Conservation (phyloP, 2,113 vertebrate genomes). For the Bubo scandiacus region DNA sequence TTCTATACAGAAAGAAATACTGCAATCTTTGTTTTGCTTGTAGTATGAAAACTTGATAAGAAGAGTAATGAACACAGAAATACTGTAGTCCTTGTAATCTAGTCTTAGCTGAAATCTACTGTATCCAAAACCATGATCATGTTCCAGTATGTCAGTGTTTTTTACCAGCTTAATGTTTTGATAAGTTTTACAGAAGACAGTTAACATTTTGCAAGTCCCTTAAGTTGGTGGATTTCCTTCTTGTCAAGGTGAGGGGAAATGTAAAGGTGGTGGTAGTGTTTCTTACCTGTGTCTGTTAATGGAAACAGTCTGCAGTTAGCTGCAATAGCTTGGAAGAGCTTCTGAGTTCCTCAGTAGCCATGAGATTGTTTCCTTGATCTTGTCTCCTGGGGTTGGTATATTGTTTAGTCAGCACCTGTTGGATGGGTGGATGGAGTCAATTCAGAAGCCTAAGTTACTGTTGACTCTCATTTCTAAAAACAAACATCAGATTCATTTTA, state of each 20-base stretch:
- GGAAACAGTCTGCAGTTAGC: neutral
- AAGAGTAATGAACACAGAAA: neutral
- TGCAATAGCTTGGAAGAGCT: neutral
- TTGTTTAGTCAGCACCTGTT: accelerated
- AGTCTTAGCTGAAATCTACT: neutral
- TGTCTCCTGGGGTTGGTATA: neutral
- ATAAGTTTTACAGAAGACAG: neutral
- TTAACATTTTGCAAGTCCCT: neutral
- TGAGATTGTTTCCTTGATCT: neutral
- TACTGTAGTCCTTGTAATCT: neutral
- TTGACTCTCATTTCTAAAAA: neutral
- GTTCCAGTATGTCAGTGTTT: neutral
- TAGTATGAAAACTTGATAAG: neutral
- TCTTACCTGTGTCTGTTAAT: neutral
- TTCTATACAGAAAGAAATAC: neutral
- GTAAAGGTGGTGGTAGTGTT: accelerated
- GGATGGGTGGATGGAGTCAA: neutral
- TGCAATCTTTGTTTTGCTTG: neutral
- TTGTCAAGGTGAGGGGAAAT: neutral
- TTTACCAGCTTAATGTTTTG: neutral
- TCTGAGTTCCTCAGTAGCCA: neutral
- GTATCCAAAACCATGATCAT: neutral
- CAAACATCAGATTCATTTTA: neutral
- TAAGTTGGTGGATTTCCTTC: neutral
- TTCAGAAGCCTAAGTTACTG: neutral